Evolutionary conservation across 2,888 invertebrate genomes (phyloP).

Genomic region (Bombylius major): DNA sequence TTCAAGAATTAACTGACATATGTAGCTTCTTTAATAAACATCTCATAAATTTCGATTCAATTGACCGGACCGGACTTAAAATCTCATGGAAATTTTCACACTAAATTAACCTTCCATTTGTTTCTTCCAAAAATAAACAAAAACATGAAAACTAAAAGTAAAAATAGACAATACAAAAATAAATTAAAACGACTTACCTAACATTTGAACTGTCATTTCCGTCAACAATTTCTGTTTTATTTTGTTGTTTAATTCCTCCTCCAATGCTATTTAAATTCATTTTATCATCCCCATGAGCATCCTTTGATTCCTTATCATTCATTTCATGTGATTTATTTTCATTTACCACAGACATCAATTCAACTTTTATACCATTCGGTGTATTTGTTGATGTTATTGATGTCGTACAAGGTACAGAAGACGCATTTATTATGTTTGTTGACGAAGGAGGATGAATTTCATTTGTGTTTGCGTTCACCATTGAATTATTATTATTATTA

Average conservation of each 20-base stretch:
- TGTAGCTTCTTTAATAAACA: no score
- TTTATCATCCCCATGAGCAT: slow-evolving; percentile 6
- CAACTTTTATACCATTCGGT: slow-evolving; percentile 22
- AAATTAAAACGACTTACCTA: slow-evolving; percentile 23
- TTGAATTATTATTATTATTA: not conserved
- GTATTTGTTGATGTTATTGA: slow-evolving; percentile 10
- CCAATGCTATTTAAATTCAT: slow-evolving; percentile 5
- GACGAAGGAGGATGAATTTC: not conserved
- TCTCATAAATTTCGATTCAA: no score
- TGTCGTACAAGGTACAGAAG: not conserved
- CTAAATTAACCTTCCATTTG: no score
- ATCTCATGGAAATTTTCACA: no score
- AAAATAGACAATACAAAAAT: not conserved
- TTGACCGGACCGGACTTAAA: no score
- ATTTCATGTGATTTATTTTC: slow-evolving; percentile 2
- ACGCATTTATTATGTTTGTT: not conserved
- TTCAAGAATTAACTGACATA: no score
- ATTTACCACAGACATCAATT: slow-evolving; percentile 20
- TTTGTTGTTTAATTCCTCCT: slow-evolving; percentile 1
- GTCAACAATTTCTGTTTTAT: slow-evolving; percentile 17
- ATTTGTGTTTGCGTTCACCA: not conserved
- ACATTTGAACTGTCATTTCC: slow-evolving; percentile 28
- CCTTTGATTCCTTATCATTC: slow-evolving; percentile 15
- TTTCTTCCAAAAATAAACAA: no score
- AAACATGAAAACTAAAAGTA: no score